Percentiles rank a stretch among this genome's conserved stretches.
Evolutionary conservation across 1,140 invertebrate genomes (phyloP).

Genomic region (Palaemon carinicauda): DNA sequence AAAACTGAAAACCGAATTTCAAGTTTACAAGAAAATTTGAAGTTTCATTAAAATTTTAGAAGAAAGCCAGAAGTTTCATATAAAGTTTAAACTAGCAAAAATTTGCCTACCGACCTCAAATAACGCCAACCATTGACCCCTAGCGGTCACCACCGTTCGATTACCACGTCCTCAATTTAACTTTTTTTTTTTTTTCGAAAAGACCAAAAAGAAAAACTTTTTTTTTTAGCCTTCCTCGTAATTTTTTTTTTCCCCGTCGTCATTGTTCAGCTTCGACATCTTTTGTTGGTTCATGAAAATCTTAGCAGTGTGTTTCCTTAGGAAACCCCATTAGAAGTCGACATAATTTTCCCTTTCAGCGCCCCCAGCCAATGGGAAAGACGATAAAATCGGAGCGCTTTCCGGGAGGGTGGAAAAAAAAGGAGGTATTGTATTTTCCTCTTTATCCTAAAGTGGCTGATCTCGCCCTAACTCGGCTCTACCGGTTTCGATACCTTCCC

Average conservation of each 20-base stretch:
- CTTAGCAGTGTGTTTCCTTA: constrained; percentile 10
- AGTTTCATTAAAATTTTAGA: no score
- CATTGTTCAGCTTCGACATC: constrained; percentile 15
- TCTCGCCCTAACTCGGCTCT: not conserved
- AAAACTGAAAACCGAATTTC: no score
- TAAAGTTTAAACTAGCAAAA: no score
- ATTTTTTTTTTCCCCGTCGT: not conserved
- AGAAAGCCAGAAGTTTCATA: no score
- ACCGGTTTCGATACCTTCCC: not conserved
- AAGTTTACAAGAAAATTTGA: no score
- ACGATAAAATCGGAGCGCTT: constrained; percentile 24
- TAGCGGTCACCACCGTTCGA: no score
- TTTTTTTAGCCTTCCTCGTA: no score
- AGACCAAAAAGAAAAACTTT: no score
- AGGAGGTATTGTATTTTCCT: constrained; percentile 38
- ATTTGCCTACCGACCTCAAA: no score
- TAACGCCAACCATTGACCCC: no score
- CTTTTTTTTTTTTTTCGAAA: no score
- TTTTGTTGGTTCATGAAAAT: constrained; percentile 43
- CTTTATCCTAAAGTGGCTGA: not conserved
- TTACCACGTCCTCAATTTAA: no score
- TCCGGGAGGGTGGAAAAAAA: constrained; percentile 5
- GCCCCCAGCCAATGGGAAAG: constrained; percentile 17
- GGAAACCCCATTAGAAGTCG: constrained; percentile 40
- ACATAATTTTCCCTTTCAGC: constrained; percentile 50